Conservation (phyloP, 2,113 vertebrate genomes). For the Pseudonaja textilis region DNA sequence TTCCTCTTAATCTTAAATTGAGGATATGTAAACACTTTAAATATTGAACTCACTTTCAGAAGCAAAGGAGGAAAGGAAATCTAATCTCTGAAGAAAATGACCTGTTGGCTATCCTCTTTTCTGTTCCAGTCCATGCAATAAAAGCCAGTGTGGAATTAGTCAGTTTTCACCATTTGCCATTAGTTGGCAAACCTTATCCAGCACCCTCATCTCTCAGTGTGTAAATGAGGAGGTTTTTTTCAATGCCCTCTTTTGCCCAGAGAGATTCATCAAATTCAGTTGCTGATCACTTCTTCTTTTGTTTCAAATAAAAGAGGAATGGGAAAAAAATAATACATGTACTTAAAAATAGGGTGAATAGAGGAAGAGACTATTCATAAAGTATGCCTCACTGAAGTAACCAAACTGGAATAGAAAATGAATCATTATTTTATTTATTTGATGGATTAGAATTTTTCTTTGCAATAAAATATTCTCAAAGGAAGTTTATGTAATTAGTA, state of each 20-base stretch:
- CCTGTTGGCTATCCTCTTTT: background rate
- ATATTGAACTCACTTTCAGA: background rate
- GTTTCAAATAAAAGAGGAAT: constrained; percentile 63
- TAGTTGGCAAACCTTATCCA: background rate
- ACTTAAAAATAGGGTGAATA: constrained; percentile 18
- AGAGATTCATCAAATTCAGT: background rate
- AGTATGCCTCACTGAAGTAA: background rate
- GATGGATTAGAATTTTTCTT: background rate
- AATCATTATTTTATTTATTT: background rate
- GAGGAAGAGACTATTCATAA: background rate
- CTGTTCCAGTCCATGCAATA: background rate
- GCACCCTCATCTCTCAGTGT: background rate
- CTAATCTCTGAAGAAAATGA: too few species aligned
- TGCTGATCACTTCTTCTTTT: constrained; percentile 58
- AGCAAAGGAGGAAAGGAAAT: background rate
- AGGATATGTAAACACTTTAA: background rate
- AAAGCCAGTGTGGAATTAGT: background rate
- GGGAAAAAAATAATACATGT: constrained; percentile 41
- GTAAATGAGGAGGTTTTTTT: rapidly evolving
- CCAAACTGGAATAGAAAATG: background rate
- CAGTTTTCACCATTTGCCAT: background rate
- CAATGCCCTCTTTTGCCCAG: background rate
- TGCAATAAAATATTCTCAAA: background rate
- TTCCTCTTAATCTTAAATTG: background rate
- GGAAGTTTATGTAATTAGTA: background rate